Evolutionary conservation across 1,140 invertebrate genomes (phyloP), one percentile per base, ranked within the genome.

Genomic region (Colletes gigas): DNA sequence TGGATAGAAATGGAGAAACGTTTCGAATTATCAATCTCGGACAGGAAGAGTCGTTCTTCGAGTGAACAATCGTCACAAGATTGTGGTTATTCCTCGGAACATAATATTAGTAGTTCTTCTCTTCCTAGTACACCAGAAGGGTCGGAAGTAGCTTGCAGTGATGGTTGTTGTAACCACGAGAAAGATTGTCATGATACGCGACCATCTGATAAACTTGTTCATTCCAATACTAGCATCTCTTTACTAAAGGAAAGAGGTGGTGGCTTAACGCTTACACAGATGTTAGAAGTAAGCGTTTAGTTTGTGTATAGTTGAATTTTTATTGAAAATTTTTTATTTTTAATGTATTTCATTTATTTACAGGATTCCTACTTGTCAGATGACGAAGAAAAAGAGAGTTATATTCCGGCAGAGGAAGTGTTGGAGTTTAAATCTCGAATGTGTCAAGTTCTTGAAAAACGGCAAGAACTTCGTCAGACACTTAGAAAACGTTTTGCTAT

Each of bases 331-430:
- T 90, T 30, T 82, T 89, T 10, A 30, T 69, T 67, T 63, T 39
- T 73, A 63, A 83, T 19, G 9, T 6, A 12, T 19, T 12, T 75
- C 68, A 47, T 75, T 82, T 67, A 0, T 60, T 90, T 88, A 55
- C 78, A 96, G 95, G 94, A 95, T 88, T 95, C 94, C 17, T 91
- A 93, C 92, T 95, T 95, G 87, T 97, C 96, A 78, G 97, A 97
- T 84, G 96, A 97, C 82, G 95, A 96, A 86, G 95, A 95, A 81
- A 94, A 92, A 66, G 93, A 95, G 86, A 96, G 95, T 94, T 97
- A 96, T 94, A 98, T 98, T 94, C 97, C 97, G 70, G 95, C 96
- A 83, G 97, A 98, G 93, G 97, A 98, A 92, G 96, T 98, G 63
- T 93, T 96, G 92, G 95, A 95, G 92, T 97, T 97, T 89, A 96